A percentile compares a stretch with the other conserved stretches of the same genome.
Conservation (phyloP, 2,797 vertebrate species). For the Lagorchestes hirsutus region DNA sequence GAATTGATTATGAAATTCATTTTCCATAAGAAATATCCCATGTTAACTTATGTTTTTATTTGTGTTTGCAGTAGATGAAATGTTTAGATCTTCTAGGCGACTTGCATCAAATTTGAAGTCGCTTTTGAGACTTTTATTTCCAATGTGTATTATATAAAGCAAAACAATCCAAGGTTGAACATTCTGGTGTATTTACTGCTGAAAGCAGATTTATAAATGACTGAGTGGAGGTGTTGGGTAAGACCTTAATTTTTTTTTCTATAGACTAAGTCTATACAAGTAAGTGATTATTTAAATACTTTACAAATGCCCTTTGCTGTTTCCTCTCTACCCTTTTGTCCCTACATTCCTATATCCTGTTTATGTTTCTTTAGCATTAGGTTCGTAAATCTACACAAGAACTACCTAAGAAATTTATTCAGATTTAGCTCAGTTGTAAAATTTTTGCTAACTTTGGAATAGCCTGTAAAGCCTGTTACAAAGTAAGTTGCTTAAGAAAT, state of each 20-base stretch:
- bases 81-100: slow-evolving; percentile 90
- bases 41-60: slow-evolving; percentile 89
- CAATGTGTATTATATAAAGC: slow-evolving; percentile 88
- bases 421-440: slow-evolving; percentile 64
- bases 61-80: slow-evolving; percentile 89
- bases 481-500: slow-evolving; percentile 52
- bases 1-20: slow-evolving; percentile 77
- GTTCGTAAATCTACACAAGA: slow-evolving; percentile 68
- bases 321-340: slow-evolving; percentile 73
- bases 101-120: slow-evolving; percentile 89
- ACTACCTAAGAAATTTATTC: slow-evolving; percentile 58
- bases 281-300: slow-evolving; percentile 82
- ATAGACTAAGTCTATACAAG: slow-evolving; percentile 80
- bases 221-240: slow-evolving; percentile 85
- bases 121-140: slow-evolving; percentile 89
- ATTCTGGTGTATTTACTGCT: slow-evolving; percentile 86
- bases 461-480: not conserved
- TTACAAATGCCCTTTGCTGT: slow-evolving; percentile 61
- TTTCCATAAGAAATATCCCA: slow-evolving; percentile 71
- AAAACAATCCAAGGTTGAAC: slow-evolving; percentile 87
- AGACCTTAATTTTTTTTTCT: slow-evolving; percentile 84
- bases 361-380: slow-evolving; percentile 74
- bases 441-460: slow-evolving; percentile 49
- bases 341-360: slow-evolving; percentile 73
- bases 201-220: slow-evolving; percentile 89